Base-by-base conservation (phyloP, 1,140 invertebrate species). In the Calliopsis andreniformis region DNA sequence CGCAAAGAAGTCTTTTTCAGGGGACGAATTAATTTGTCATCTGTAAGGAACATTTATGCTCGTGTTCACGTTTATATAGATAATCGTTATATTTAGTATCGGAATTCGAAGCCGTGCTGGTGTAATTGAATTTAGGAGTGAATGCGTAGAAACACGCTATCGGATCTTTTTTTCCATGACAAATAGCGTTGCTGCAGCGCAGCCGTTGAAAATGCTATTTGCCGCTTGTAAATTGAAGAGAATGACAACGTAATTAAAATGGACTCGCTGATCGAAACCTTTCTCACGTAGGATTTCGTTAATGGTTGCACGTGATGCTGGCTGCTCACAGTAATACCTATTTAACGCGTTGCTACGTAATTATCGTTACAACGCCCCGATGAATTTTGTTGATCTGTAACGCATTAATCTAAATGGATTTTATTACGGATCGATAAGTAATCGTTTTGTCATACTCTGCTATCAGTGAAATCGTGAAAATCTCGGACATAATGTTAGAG, bases 331-430 rank as follows among this genome's bases (percentile, higher is more conserved):
- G 62, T 67, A 75, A 67, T 75, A 58, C 71, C 71, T 75, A 56
- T 75, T n/a, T 75, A 75, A 75, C 51, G 71, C 49, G 71, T 75
- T 67, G 71, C 71, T 75, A 75, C 71, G 71, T 75, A 75, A 75
- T 75, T 75, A 75, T 75, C 71, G 71, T 67, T 75, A 75, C 71
- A 75, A 75, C 59, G 25, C 62, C 55, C 18, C 39, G 63, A 75
- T 67, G 56, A 67, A 75, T 67, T 67, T 47, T 51, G 30, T 58
- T 58, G 39, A 75, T 75, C 30, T 45, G 71, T 47, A 67, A 56
- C 62, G 63, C 58, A 75, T 75, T 61, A 23, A 16, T 67, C 18
- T 35, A 75, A 45, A 49, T 39, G 47, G 51, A 75, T 75, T 75
- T 75, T 67, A 39, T 30, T 35, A 35, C n/a, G 71, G 39, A 3